Base-by-base conservation (phyloP, 2,797 vertebrate species). In the Chloroceryle amazona region DNA sequence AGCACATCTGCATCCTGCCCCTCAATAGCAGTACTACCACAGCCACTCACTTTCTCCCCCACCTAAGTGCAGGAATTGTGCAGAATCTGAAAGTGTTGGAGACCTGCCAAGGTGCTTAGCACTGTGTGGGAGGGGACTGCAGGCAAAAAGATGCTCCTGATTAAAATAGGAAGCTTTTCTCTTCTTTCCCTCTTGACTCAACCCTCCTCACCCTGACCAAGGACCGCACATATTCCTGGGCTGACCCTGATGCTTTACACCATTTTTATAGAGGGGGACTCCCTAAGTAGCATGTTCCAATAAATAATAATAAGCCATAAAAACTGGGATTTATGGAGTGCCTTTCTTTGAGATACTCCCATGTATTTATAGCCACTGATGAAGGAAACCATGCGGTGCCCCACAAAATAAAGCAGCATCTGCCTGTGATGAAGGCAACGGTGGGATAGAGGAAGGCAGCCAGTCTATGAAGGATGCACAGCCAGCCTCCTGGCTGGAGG, bases 1-100 rank as follows among this genome's bases (percentile, higher is more conserved):
- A 67, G 82, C 81, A 62, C 0, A 4, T 5, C 39, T 37, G 47
- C 72, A 86, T 54, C 57, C 57, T 35, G 33, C 21, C 41, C 58
- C 47, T 37, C 79, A 39, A 33, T 3, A 62, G 42, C 71, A 17
- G n/a, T 5, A 6, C n/a, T 31, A 6, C 42, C 63, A 13, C 0
- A 1, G 41, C 33, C 0, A 0, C 28, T 26, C 1, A 0, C 33
- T 52, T 29, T 22, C 47, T 63, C 25, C 23, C 49, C 41, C 68
- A 37, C 4, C n/a, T 74, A 11, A 25, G 60, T 26, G 37, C 66
- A 37, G 0, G 37, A 10, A 5, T 0, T 44, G 44, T 47, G 60
- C 58, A 75, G 62, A 21, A 20, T n/a, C 65, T 75, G 66, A 42
- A 61, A 55, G 23, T 4, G n/a, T 3, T 42, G 55, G 44, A n/a